Evolutionary conservation across 2,888 invertebrate species (phyloP), one percentile per base, ranked within the genome.

Genomic region (Stenchaetothrips biformis): DNA sequence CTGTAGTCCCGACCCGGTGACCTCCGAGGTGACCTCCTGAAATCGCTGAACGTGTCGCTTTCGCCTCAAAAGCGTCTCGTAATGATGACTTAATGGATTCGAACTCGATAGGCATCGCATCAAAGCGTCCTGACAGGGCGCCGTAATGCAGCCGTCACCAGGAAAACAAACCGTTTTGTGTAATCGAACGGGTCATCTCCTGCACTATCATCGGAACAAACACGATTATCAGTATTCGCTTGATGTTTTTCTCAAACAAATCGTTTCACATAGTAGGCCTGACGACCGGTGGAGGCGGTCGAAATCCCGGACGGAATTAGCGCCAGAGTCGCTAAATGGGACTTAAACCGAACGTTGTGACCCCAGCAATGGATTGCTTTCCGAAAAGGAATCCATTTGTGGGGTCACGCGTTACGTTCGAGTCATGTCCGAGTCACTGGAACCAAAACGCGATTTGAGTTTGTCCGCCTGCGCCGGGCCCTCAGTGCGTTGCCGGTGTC

Each of bases 71-170:
- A 74, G 7, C 25, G 67, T 25, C 25, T 21, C 67, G 67, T 74
- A 25, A 74, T 11, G 21, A 74, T 74, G 67, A 74, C 67, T 74
- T 74, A 9, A 74, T 74, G 67, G 67, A 74, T 74, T 74, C 25
- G 59, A 21, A 16, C 59, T n/a, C 59, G 59, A 59, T 59, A 59
- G 59, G 18, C 53, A 3, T 8, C 21, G n/a, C n/a, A n/a, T n/a
- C n/a, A n/a, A n/a, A n/a, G n/a, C n/a, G 67, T 7, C 18, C 21
- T 21, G 67, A 74, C 67, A 74, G 67, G 18, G 13, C 13, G 25
- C 25, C 59, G 59, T 13, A 25, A 74, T 74, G 67, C 67, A 67
- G 67, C 67, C 25, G 67, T 74, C 67, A 74, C 21, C 25, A 25
- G 16, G 2, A 8, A 74, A 74, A 74, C 67, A 74, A 74, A 74